A percentile compares a stretch with the other conserved stretches of the same genome.
Conservation (phyloP, 2,113 vertebrate genomes). For the Bos taurus region ARS-UCD2.0 NC_037342.1:76976501-76977000, state of each 20-base stretch:
- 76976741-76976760: not conserved
- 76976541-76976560: not conserved
- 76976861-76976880: not conserved
- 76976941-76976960: not conserved
- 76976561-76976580: not conserved
- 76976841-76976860: not conserved
- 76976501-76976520: not conserved
- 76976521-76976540: not conserved
- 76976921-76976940: not conserved
- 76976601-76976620: not conserved
- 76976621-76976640: not conserved
- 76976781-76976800: not conserved
- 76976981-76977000: not conserved
- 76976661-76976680: not conserved
- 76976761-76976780: not conserved
- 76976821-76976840: not conserved
- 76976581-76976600: not conserved
- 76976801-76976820: not conserved
- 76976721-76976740: not conserved
- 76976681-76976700: not conserved
- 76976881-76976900: not conserved
- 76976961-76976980: not conserved
- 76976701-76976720: not conserved
- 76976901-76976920: not conserved
- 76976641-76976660: not conserved